A percentile compares a stretch with the other conserved stretches of the same genome.
These are phyloP conservation scores for Gadopsis marmoratus DNA, from an alignment of 2,797 vertebrate species.

Conservation along the genomic window DNA sequence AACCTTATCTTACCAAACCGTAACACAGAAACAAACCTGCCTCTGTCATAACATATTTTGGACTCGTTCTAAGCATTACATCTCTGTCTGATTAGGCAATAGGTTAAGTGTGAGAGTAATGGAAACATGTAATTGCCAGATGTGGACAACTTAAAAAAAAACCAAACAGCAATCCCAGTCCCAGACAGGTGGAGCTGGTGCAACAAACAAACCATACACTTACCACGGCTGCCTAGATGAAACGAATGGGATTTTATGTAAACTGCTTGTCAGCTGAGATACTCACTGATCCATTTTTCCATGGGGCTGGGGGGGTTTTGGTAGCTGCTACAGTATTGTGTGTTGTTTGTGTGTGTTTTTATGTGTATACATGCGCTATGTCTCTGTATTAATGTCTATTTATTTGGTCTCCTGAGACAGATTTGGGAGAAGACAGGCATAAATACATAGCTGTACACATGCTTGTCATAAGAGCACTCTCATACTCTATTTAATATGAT, in stretches of 20 bases:
- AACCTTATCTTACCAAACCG: background rate
- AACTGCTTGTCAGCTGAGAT: conserved; percentile 85
- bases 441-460: conserved; percentile 58
- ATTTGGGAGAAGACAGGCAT: conserved; percentile 52
- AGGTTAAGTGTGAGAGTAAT: conserved; percentile 50
- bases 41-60: conserved; percentile 51
- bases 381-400: conserved; percentile 56
- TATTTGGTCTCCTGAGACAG: conserved; percentile 60
- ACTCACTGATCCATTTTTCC: conserved; percentile 83
- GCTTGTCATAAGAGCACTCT: conserved; percentile 60
- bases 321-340: conserved; percentile 53
- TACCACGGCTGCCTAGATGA: conserved; percentile 74
- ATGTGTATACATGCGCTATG: conserved; percentile 35
- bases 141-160: conserved; percentile 42
- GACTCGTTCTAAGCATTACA: conserved; percentile 57
- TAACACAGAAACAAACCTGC: conserved; percentile 24
- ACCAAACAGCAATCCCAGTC: conserved; percentile 20
- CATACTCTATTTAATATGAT: conserved; percentile 76
- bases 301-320: conserved; percentile 56
- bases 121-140: conserved; percentile 59
- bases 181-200: conserved; percentile 67
- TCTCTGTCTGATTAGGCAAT: conserved; percentile 64
- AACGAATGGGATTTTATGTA: conserved; percentile 85
- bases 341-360: conserved; percentile 40
- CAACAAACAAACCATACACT: conserved; percentile 73